These are phyloP conservation scores for Oligia strigilis DNA, from an alignment of 2,888 invertebrate genomes.

Conservation along the genomic window DNA sequence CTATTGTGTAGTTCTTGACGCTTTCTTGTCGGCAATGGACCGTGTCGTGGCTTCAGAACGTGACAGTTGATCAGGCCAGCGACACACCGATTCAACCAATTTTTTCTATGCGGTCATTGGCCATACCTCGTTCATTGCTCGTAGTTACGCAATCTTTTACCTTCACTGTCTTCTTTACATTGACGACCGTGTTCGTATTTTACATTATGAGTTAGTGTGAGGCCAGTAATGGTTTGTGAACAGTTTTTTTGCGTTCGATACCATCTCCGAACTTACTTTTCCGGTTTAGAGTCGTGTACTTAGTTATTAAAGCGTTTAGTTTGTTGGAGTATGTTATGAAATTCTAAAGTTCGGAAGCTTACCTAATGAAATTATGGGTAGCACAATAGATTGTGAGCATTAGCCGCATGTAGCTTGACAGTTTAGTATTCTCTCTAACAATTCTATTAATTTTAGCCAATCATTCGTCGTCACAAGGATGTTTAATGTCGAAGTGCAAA, in stretches of 20 bases:
- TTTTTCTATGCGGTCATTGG: slow-evolving; percentile 77
- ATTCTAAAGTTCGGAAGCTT: slow-evolving; percentile 17
- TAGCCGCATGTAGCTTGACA: background rate
- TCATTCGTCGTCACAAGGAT: background rate
- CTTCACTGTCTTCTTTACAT: slow-evolving; percentile 64
- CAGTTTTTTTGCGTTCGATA: slow-evolving; percentile 59
- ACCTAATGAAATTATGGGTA: background rate
- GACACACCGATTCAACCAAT: slow-evolving; percentile 62
- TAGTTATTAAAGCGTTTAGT: slow-evolving; percentile 50
- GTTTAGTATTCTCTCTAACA: background rate
- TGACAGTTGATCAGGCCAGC: slow-evolving; percentile 69
- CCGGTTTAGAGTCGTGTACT: slow-evolving; percentile 70
- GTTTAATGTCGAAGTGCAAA: background rate
- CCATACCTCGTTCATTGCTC: slow-evolving; percentile 72
- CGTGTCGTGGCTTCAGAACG: slow-evolving; percentile 64
- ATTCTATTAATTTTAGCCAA: background rate
- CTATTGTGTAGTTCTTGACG: slow-evolving; percentile 58
- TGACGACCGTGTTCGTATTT: slow-evolving; percentile 40
- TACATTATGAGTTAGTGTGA: background rate
- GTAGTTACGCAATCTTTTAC: slow-evolving; percentile 68
- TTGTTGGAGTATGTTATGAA: slow-evolving; percentile 33
- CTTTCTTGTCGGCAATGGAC: slow-evolving; percentile 63
- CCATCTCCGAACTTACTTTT: slow-evolving; percentile 65
- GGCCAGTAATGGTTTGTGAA: slow-evolving; percentile 46
- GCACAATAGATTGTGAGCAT: background rate